These are phyloP conservation scores for Drosophila helvetica DNA, from an alignment of 2,888 invertebrate genomes.

Conservation along the genomic window DNA sequence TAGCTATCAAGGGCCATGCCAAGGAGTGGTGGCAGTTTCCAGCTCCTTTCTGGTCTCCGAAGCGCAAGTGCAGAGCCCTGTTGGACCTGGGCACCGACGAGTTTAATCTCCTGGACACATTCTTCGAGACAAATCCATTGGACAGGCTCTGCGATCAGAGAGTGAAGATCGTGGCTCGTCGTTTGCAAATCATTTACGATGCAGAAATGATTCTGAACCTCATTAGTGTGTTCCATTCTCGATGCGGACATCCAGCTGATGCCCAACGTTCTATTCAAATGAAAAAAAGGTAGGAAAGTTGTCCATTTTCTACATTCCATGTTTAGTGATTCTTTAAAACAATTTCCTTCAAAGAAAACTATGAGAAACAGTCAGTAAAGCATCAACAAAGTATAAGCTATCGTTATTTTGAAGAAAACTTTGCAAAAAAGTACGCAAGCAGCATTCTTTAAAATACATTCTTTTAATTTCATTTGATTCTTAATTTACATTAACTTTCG, in stretches of 20 bases:
- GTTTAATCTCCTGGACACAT: conserved; percentile 88
- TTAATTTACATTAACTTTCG: conserved; percentile 22
- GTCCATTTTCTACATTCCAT: too few relatives aligned
- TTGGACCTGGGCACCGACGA: conserved; percentile 92
- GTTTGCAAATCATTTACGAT: conserved; percentile 95
- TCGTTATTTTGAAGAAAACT: background rate
- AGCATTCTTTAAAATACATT: conserved; percentile 14
- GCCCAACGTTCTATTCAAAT: too few relatives aligned
- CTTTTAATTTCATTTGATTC: conserved; percentile 11
- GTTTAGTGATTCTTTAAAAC: too few relatives aligned
- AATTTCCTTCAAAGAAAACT: too few relatives aligned
- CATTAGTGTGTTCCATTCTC: conserved; percentile 94
- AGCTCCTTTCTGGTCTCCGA: conserved; percentile 93
- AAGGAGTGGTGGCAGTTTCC: conserved; percentile 96
- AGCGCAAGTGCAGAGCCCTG: conserved; percentile 90
- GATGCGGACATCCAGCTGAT: too few relatives aligned
- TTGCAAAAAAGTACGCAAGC: too few relatives aligned
- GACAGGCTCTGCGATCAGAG: conserved; percentile 92
- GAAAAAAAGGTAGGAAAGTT: too few relatives aligned
- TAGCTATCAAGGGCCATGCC: conserved; percentile 84
- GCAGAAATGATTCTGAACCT: conserved; percentile 94
- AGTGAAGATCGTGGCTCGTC: conserved; percentile 90
- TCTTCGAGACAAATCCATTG: conserved; percentile 96
- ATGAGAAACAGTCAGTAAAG: background rate
- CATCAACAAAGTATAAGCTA: background rate